Base-by-base conservation (phyloP, 2,888 invertebrate species). In the Campaea margaritaria region DNA sequence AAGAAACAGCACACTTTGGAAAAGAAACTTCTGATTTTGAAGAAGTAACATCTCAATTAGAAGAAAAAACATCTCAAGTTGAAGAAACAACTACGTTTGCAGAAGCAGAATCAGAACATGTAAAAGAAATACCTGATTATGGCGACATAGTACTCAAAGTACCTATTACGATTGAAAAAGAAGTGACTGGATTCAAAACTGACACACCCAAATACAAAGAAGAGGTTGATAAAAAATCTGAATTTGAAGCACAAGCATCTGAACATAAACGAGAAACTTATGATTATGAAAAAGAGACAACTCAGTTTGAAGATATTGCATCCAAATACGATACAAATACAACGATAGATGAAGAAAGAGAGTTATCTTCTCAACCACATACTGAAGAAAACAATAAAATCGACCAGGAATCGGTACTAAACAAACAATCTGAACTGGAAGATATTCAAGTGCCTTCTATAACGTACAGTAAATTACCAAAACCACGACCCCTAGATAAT, bases 401-500 rank as follows among this genome's bases (percentile, higher is more conserved):
- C 52, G 11, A 44, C 4, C 43, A 43, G 28, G 21, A 53, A 13
- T 9, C 31, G 28, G 12, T 48, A 13, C 10, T 44, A 28, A 53
- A 31, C 42, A 9, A 53, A 48, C 43, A 49, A 58, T 11, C 45
- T 2, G 49, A 53, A 48, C 31, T 44, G 27, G 56, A 62, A 51
- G 52, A 64, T 13, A 54, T 38, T 48, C 47, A 56, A 43, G 53
- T 58, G 39, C 63, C 69, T 21, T 47, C 62, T 14, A 51, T 59
- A 15, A 67, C 7, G 8, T 9, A 3, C 21, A 3, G 21, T 9
- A 7, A 72, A 57, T 52, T 69, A 9, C 51, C 70, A 16, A 73
- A 76, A 56, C 53, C 63, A 1, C 57, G 45, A 46, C 31, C 69
- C 28, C 65, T 51, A 16, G 53, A 59, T n/a, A 64, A 63, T 27